Conservation (phyloP, 2,888 invertebrate species). For the Synanthedon myopaeformis region DNA sequence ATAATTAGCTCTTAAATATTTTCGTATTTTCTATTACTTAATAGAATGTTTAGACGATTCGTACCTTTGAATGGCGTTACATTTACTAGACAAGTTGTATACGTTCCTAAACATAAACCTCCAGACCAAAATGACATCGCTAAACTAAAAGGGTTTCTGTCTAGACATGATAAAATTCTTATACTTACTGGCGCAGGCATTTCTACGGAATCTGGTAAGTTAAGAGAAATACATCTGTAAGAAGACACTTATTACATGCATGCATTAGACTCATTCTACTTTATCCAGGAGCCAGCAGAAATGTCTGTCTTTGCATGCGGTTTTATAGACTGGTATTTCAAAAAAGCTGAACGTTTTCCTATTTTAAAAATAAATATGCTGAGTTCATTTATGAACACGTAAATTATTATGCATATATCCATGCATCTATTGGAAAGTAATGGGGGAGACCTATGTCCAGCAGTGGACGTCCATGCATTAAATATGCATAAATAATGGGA, state of each 20-base stretch:
- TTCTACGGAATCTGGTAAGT: conserved; percentile 90
- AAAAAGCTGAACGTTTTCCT: too few species aligned
- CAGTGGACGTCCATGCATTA: too few species aligned
- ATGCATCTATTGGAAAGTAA: too few species aligned
- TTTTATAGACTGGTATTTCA: neutral
- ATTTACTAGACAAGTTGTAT: conserved; percentile 26
- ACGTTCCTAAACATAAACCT: conserved; percentile 81
- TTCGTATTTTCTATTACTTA: neutral
- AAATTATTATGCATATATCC: too few species aligned
- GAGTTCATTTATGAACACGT: too few species aligned
- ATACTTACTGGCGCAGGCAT: conserved; percentile 94
- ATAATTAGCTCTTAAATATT: neutral
- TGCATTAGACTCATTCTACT: neutral
- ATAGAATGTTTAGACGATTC: conserved; percentile 19
- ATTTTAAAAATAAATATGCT: too few species aligned
- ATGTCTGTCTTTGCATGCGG: neutral
- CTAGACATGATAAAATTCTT: conserved; percentile 68
- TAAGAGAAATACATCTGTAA: neutral
- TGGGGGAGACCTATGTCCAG: too few species aligned
- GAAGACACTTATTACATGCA: neutral
- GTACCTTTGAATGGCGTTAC: conserved; percentile 3
- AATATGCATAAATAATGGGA: too few species aligned
- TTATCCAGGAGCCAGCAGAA: neutral
- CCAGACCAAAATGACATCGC: conserved; percentile 70
- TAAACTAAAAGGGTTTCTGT: conserved; percentile 72